Conservation (phyloP, 1,140 invertebrate species). For the Centruroides sculpturatus region DNA sequence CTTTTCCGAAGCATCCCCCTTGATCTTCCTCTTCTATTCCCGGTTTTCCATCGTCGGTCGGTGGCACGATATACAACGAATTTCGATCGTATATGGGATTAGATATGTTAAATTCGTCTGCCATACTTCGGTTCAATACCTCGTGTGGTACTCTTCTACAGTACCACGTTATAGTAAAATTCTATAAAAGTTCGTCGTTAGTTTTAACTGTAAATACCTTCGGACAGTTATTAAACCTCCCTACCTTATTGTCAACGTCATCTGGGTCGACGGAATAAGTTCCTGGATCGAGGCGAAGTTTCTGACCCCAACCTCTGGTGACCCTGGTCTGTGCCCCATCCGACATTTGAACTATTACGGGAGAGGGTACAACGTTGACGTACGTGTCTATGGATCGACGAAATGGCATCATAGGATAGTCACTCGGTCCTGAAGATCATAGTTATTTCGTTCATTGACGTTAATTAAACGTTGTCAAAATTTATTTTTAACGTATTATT, state of each 20-base stretch:
- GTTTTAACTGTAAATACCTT: background rate
- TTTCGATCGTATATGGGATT: conserved; percentile 18
- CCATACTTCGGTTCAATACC: conserved; percentile 12
- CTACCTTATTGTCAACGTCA: conserved; percentile 20
- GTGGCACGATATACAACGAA: conserved; percentile 12
- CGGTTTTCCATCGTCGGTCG: conserved; percentile 13
- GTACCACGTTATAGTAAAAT: conserved; percentile 22
- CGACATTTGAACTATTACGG: conserved; percentile 20
- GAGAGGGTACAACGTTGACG: conserved; percentile 20
- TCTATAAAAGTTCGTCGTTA: background rate
- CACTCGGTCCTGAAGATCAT: background rate
- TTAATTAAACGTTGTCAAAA: too few species aligned
- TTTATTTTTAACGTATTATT: too few species aligned
- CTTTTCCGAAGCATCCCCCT: conserved; percentile 22
- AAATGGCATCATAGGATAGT: conserved; percentile 13
- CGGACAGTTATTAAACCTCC: background rate
- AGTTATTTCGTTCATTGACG: background rate
- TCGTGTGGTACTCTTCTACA: conserved; percentile 19
- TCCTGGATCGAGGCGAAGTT: conserved; percentile 17
- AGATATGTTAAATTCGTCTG: conserved; percentile 17
- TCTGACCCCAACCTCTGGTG: conserved; percentile 21
- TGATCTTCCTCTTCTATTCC: conserved; percentile 14
- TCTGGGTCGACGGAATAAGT: conserved; percentile 21
- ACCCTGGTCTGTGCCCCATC: conserved; percentile 22
- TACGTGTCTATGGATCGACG: conserved; percentile 13